phyloP scores from a whole-genome alignment of 37 sponge, comb jelly and placozoan genomes.

The Beroe ovata region DNA sequence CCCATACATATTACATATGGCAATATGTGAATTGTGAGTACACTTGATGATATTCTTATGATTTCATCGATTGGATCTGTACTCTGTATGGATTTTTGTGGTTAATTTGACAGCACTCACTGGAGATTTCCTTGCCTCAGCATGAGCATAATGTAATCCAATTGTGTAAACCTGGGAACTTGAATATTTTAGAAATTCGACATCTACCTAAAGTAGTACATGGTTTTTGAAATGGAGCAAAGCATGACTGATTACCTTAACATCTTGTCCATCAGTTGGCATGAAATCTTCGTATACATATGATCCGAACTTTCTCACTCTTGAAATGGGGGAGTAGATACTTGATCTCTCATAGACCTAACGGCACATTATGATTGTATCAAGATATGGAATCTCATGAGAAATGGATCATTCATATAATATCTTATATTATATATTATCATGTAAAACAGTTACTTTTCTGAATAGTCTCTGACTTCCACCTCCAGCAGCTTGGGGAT shows the following conservation, averaged over 20 bases:
- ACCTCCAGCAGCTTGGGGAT: slow-evolving; percentile 89
- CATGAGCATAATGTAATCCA: slow-evolving; percentile 93
- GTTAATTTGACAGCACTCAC: slow-evolving; percentile 77
- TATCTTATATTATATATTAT: background rate
- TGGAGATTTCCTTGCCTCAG: slow-evolving; percentile 94
- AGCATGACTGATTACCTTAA: slow-evolving; percentile 69
- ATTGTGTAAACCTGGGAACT: slow-evolving; percentile 82
- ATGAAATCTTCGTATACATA: slow-evolving; percentile 95
- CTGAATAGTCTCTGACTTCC: slow-evolving; percentile 89
- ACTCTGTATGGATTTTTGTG: too few species aligned
- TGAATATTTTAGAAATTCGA: too few species aligned
- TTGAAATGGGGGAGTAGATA: slow-evolving; percentile 73
- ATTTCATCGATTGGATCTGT: too few species aligned
- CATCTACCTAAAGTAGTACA: too few species aligned
- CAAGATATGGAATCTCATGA: background rate
- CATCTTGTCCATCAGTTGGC: slow-evolving; percentile 93
- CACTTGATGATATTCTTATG: too few species aligned
- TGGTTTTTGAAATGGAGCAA: too few species aligned
- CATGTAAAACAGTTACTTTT: slow-evolving; percentile 73
- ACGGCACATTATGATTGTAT: background rate
- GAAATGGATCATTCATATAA: background rate
- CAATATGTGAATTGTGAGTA: too few species aligned
- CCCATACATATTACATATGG: too few species aligned
- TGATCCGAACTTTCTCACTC: slow-evolving; percentile 77
- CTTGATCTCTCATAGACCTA: slow-evolving; percentile 83